These are phyloP conservation scores for Magallana ariakensis DNA, from an alignment of 1,140 invertebrate species.

Conservation along the genomic window DNA sequence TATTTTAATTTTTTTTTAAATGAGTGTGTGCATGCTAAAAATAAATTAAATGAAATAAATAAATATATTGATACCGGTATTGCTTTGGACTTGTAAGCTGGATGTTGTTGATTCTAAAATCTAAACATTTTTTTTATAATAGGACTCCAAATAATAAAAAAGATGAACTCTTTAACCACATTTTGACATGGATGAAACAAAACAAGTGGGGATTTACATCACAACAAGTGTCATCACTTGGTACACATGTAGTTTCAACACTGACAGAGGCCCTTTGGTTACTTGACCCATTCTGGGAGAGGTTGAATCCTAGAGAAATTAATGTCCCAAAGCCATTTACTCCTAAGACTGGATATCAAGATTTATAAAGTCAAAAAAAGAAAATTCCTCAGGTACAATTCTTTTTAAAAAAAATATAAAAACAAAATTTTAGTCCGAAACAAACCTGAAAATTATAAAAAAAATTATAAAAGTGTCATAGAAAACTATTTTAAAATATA, in stretches of 20 bases:
- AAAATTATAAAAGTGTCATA: too few species aligned
- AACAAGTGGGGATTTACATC: conserved; percentile 1
- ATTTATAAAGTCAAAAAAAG: not conserved
- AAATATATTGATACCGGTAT: not conserved
- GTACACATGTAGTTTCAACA: not conserved
- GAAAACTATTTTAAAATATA: not conserved
- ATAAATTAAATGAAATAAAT: not conserved
- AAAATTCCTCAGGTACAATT: not conserved
- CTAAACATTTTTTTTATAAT: not conserved
- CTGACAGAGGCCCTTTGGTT: not conserved
- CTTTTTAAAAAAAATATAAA: too few species aligned
- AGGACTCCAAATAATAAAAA: conserved; percentile 10
- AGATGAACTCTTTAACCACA: conserved; percentile 1
- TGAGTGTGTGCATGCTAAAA: not conserved
- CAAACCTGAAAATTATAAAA: too few species aligned
- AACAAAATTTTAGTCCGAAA: not conserved
- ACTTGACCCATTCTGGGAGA: not conserved
- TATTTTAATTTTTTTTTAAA: not conserved
- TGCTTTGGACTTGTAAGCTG: not conserved
- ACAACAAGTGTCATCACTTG: not conserved
- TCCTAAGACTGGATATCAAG: conserved; percentile 2
- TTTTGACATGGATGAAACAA: not conserved
- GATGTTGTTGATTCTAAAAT: not conserved
- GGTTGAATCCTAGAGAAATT: not conserved
- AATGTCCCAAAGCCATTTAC: not conserved